Evolutionary conservation across 1,140 invertebrate species (phyloP), one percentile per base, ranked within the genome.

Genomic region (Varroa destructor): DNA sequence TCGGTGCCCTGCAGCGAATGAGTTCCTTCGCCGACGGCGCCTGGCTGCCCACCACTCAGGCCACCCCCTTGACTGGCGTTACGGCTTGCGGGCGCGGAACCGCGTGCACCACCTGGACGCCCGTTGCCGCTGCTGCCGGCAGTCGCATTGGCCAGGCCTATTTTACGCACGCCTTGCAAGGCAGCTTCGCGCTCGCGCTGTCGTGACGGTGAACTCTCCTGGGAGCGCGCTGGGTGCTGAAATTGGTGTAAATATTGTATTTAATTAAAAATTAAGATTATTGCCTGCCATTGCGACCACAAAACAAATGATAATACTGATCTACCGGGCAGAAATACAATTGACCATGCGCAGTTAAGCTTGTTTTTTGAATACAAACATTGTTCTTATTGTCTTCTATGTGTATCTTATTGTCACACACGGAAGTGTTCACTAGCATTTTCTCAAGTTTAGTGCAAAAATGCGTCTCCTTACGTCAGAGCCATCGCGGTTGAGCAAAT

Each of bases 41-140:
- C 8, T 51, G 46, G 46, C 46, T 51, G 46, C 8, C 46, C 46
- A 51, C 46, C 46, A 51, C 46, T 51, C 14, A 58, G 6, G 57
- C 12, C 10, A 14, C 61, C 61, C 40, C 40, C 40, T 46, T 43
- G 61, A 46, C 61, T 67, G 12, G 61, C 40, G 46, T 40, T 67
- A 43, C 61, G 61, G 61, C 61, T 67, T 37, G 61, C 14, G 40
- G 61, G 61, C 37, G 61, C 61, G 40, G 61, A 67, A 67, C 61
- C 46, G 40, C 61, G 61, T 46, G 61, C 40, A 46, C 61, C 61
- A 12, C 40, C 40, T 67, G 40, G 61, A 67, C 40, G 40, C 40
- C 61, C 40, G 61, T 8, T 67, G 37, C 46, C 46, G 8, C 46
- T 51, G 46, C 8, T 51, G 46, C 46, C 8, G 46, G 46, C 46